Evolutionary conservation across 2,888 invertebrate genomes (phyloP), one percentile per base, ranked within the genome.

Genomic region (Gerosis bhagava): DNA sequence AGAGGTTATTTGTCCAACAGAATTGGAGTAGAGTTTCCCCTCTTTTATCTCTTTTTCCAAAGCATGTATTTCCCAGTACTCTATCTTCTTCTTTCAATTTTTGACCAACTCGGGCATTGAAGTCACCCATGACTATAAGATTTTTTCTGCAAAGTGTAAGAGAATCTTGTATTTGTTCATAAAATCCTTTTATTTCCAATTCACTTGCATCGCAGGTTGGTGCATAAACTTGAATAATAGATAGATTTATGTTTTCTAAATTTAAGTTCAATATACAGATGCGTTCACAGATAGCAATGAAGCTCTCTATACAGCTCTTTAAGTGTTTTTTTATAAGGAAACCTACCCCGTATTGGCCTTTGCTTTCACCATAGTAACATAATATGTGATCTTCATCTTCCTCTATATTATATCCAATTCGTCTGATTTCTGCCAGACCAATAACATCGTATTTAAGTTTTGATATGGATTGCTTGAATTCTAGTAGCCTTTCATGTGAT

Each of bases 341-440:
- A 3, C 61, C 61, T 2, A 61, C 57, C 10, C 59, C 60, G 34
- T 58, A 42, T 4, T 26, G 36, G 1, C 58, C 60, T 13, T 39
- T 28, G 6, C 50, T 53, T 22, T 56, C 44, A 0, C 57, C 60
- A 34, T 12, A 56, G 32, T 57, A 43, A 24, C 43, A 59, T 1
- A 63, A 47, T 22, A 63, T 59, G 21, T 53, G 51, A 3, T 57
- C 34, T n/a, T 55, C 35, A 8, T 54, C 34, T 45, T 62, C 56
- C 44, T 28, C 24, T 1, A 57, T 57, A 7, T 35, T 26, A 2
- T 51, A 28, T 5, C 59, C 60, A 8, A 35, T 25, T 52, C 51
- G 32, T 21, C 34, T 12, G 3, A 37, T 19, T 21, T 43, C 43
- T 24, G 42, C 17, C 2, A 49, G 37, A 34, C 37, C 36, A 12